phyloP scores from a whole-genome alignment of 2,888 invertebrate genomes.

The Leucophenga maculata region DNA sequence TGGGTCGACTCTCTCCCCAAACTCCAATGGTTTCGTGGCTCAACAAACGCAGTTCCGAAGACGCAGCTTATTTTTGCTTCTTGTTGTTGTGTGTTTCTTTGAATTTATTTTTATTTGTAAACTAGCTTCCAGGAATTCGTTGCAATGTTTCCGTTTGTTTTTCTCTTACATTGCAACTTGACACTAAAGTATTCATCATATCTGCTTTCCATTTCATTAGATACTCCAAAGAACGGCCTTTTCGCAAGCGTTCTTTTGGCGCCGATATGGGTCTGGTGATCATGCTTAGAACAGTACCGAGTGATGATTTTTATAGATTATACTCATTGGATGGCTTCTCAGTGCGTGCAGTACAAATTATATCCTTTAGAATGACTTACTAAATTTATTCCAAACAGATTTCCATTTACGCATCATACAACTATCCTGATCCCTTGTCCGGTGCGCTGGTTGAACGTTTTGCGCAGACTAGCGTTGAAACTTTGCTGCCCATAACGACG shows the following conservation, averaged over 20 bases:
- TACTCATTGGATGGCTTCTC: slow-evolving; percentile 74
- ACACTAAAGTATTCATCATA: too few species aligned
- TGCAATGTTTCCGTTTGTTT: too few species aligned
- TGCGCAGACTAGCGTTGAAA: slow-evolving; percentile 41
- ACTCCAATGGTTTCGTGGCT: too few species aligned
- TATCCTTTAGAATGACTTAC: background rate
- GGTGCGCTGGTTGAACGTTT: slow-evolving; percentile 50
- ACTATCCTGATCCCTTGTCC: slow-evolving; percentile 54
- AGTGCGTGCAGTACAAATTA: slow-evolving; percentile 67
- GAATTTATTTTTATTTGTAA: too few species aligned
- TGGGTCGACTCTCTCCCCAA: too few species aligned
- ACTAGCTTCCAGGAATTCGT: too few species aligned
- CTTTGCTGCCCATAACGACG: slow-evolving; percentile 48
- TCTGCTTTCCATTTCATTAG: too few species aligned
- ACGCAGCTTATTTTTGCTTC: too few species aligned
- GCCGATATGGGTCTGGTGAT: slow-evolving; percentile 74
- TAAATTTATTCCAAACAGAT: slow-evolving; percentile 30
- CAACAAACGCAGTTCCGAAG: too few species aligned
- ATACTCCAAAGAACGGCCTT: slow-evolving; percentile 35
- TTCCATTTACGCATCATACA: slow-evolving; percentile 44
- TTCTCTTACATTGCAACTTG: too few species aligned
- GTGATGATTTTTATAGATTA: slow-evolving; percentile 76
- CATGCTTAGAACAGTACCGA: slow-evolving; percentile 73
- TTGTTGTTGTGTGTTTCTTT: too few species aligned
- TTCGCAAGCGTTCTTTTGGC: slow-evolving; percentile 50